Base-by-base conservation (phyloP, 2,113 vertebrate species). In the Pituophis catenifer region DNA sequence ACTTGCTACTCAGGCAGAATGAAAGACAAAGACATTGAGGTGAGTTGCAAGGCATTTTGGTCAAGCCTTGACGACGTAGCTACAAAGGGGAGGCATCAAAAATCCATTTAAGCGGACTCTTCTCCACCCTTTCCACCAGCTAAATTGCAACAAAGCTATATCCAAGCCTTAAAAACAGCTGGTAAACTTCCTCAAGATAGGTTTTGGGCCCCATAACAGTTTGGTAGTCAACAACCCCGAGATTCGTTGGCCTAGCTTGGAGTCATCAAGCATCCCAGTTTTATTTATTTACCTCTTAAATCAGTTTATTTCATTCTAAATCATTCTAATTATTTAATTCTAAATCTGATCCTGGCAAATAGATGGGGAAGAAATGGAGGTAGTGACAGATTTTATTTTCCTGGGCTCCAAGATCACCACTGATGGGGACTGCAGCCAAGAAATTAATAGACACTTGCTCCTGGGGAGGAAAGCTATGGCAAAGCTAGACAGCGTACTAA, bases 1-100 rank as follows among this genome's bases (percentile, higher is more conserved):
- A 95, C 96, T 95, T 93, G 94, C 96, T 96, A 96, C 97, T 94
- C 96, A 95, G 96, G 96, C 96, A 95, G 96, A 96, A 97, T 93
- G 29, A 96, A 89, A 95, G 96, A 97, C 93, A 93, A 96, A 96
- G 95, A 93, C 94, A 62, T 90, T 86, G 38, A 70, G 75, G 17
- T 93, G 8, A 5, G 11, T 94, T 93, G 96, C 91, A 91, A 95
- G 96, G 95, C 95, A 96, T 91, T 95, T 94, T 21, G 70, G 89
- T 65, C 89, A 90, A 86, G 53, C 92, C 86, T 62, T 62, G n/a
- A 86, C 48, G 44, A 90, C 95, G 89, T 94, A 57, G 21, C 94
- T 95, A 94, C 95, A 0, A 0, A 75, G 3, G 10, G 54, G 48
- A 89, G 91, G 90, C 94, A 95, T 95, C 8, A 54, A 94, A 93